Conservation (phyloP, 2,888 invertebrate genomes). For the Lordiphosa fenestrarum region DNA sequence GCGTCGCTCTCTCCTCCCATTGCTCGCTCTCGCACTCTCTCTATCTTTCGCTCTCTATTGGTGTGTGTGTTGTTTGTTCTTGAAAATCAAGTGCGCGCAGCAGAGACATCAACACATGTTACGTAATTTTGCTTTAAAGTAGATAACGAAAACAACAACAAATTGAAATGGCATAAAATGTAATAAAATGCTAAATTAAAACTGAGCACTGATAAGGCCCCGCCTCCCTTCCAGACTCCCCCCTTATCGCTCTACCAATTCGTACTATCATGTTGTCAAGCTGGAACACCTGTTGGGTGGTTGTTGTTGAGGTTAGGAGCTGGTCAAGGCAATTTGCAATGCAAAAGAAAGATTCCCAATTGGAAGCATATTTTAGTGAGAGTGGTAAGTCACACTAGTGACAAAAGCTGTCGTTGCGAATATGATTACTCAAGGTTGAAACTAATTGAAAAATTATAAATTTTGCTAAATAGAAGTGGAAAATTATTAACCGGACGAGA, state of each 20-base stretch:
- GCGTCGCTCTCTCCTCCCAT: neutral
- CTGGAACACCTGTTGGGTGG: conserved; percentile 5
- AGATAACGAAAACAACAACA: conserved; percentile 7
- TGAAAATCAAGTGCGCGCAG: conserved; percentile 16
- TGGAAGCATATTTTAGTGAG: conserved; percentile 11
- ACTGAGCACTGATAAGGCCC: conserved; percentile 50
- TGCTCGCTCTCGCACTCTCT: neutral
- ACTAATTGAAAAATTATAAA: too few species aligned
- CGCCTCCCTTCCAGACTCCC: conserved; percentile 17
- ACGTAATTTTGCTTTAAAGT: conserved; percentile 22
- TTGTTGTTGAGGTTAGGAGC: conserved; percentile 25
- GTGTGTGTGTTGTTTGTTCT: conserved; percentile 4
- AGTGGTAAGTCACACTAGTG: neutral
- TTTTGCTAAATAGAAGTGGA: too few species aligned
- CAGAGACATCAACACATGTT: conserved; percentile 36
- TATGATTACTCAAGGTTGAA: too few species aligned
- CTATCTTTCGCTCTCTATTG: neutral
- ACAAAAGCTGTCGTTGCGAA: neutral
- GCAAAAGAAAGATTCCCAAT: conserved; percentile 15
- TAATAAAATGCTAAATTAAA: conserved; percentile 27
- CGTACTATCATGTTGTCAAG: conserved; percentile 6
- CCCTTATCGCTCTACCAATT: neutral
- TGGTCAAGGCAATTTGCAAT: conserved; percentile 14
- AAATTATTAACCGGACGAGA: too few species aligned
- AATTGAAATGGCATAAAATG: conserved; percentile 16